phyloP scores from a whole-genome alignment of 2,113 vertebrate species.

The Cygnus buccinator region DNA sequence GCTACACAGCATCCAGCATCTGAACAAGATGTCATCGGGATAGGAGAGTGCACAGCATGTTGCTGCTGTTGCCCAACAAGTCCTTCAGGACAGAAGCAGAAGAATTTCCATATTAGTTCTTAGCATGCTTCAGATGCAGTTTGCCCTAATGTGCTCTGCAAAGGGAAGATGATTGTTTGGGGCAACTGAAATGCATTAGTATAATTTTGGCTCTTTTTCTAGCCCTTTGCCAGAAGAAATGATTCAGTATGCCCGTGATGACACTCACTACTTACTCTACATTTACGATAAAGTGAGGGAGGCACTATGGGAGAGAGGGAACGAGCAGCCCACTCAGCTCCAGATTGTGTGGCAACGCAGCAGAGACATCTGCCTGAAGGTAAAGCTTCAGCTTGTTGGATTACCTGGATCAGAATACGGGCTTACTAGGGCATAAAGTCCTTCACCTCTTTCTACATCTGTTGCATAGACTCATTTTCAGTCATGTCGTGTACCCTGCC shows the following conservation, averaged over 20 bases:
- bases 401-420: not conserved
- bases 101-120: not conserved
- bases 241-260: conserved; percentile 88
- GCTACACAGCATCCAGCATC: not conserved
- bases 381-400: not conserved
- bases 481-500: no score
- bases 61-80: not conserved
- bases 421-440: not conserved
- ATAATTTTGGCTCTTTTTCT: not conserved
- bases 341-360: conserved; percentile 92
- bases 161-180: not conserved
- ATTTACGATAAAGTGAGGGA: conserved; percentile 88
- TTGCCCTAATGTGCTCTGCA: not conserved
- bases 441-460: fast-evolving
- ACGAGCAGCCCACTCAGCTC: conserved; percentile 81
- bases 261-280: conserved; percentile 96
- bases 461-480: not conserved
- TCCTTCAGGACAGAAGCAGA: not conserved
- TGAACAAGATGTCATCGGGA: not conserved
- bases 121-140: fast-evolving
- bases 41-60: not conserved
- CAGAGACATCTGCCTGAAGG: conserved; percentile 91
- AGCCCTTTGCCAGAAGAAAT: conserved; percentile 96
- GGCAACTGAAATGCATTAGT: not conserved
- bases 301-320: conserved; percentile 82